Conservation (phyloP, 2,113 vertebrate species). For the Melanerpes aurifrons region DNA sequence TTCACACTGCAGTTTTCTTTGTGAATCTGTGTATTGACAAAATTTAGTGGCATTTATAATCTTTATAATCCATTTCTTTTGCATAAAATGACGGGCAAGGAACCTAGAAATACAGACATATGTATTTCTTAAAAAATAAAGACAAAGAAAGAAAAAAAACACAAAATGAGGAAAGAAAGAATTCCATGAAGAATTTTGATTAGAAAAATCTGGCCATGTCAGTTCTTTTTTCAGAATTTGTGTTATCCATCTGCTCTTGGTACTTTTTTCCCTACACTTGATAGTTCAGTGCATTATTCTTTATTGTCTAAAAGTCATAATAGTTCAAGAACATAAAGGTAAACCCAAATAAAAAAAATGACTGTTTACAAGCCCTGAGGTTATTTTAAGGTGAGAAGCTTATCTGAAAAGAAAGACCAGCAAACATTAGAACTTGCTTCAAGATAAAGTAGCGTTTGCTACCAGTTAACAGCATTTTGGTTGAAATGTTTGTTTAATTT, state of each 20-base stretch:
- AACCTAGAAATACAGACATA: not conserved
- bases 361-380: not conserved
- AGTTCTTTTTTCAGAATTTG: not conserved
- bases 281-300: not conserved
- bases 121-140: not conserved
- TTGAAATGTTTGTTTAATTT: not conserved
- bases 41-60: not conserved
- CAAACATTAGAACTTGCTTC: not conserved
- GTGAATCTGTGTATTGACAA: not conserved
- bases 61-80: not conserved
- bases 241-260: not conserved
- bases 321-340: not conserved
- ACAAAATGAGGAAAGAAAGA: too few relatives aligned
- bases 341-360: not conserved
- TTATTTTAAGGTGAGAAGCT: not conserved
- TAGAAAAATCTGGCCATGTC: not conserved
- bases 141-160: not conserved
- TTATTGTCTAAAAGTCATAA: constrained; percentile 15
- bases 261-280: not conserved
- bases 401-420: not conserved
- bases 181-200: not conserved
- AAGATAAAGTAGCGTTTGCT: not conserved
- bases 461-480: not conserved
- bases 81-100: not conserved
- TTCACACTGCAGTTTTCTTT: not conserved